These are phyloP conservation scores for Drosophila nigricruria DNA, from an alignment of 2,888 invertebrate genomes.

Conservation along the genomic window DNA sequence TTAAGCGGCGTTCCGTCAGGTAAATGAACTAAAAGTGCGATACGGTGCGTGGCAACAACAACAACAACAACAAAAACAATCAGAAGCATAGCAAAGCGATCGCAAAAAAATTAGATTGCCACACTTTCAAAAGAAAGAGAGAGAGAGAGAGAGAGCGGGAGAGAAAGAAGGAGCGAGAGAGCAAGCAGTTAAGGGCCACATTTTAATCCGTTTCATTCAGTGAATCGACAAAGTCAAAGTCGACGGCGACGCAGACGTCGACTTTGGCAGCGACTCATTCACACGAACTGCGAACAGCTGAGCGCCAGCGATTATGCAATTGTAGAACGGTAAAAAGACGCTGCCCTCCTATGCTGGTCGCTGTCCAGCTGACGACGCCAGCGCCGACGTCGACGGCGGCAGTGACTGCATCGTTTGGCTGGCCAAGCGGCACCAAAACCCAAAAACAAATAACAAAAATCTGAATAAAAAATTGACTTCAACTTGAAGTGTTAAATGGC, in stretches of 20 bases:
- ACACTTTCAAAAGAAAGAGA: conserved; percentile 65
- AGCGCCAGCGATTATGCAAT: conserved; percentile 52
- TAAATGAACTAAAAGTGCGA: conserved; percentile 76
- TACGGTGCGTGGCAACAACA: conserved; percentile 56
- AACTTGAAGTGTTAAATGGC: conserved; percentile 56
- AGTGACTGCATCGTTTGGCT: conserved; percentile 55
- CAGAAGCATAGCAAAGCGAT: conserved; percentile 37
- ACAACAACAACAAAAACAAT: conserved; percentile 31
- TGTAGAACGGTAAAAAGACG: conserved; percentile 48
- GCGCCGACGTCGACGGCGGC: background rate
- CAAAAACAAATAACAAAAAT: conserved; percentile 13
- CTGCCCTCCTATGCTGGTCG: conserved; percentile 15
- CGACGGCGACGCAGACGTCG: background rate
- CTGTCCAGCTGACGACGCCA: conserved; percentile 35
- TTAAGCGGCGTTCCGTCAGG: conserved; percentile 48
- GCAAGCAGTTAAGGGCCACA: conserved; percentile 28
- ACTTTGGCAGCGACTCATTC: conserved; percentile 32
- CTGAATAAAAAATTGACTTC: conserved; percentile 26
- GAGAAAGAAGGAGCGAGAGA: background rate
- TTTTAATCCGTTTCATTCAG: conserved; percentile 47
- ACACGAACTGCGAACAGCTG: conserved; percentile 42
- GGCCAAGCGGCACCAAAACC: conserved; percentile 59
- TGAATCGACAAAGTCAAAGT: conserved; percentile 16
- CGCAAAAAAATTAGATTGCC: conserved; percentile 68
- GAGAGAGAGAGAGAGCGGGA: conserved; percentile 4